These are phyloP conservation scores for Ceratoteleas bidentatus DNA, from an alignment of 1,140 invertebrate genomes.

Conservation along the genomic window DNA sequence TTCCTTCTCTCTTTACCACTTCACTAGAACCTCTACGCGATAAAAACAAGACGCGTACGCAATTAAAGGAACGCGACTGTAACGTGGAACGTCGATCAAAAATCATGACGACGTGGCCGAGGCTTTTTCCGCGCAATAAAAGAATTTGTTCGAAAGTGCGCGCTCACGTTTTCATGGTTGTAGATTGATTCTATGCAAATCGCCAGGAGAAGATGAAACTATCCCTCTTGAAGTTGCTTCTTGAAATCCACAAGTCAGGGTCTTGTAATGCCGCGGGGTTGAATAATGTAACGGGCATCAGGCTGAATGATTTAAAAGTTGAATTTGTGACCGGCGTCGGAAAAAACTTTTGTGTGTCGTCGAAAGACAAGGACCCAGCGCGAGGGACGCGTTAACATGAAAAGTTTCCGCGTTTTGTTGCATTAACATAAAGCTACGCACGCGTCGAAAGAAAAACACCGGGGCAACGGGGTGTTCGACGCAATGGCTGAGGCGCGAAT, in stretches of 20 bases:
- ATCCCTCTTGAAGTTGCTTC: conserved; percentile 43
- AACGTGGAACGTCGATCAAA: conserved; percentile 2
- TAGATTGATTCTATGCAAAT: conserved; percentile 53
- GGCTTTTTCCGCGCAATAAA: conserved; percentile 27
- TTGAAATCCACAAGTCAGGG: conserved; percentile 52
- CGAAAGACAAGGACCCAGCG: conserved; percentile 54
- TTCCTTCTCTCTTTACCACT: too few species aligned
- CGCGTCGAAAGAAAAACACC: conserved; percentile 58
- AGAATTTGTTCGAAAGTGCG: conserved; percentile 45
- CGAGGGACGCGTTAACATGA: conserved; percentile 73
- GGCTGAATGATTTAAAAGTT: conserved; percentile 79
- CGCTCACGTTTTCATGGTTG: conserved; percentile 32
- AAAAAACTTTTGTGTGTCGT: conserved; percentile 70
- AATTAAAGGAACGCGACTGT: not conserved
- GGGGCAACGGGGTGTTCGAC: not conserved
- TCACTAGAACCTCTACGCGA: not conserved
- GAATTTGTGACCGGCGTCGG: conserved; percentile 73
- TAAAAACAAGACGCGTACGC: not conserved
- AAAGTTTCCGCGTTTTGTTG: conserved; percentile 71
- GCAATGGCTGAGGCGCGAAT: conserved; percentile 22
- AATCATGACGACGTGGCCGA: conserved; percentile 12
- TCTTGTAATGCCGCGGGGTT: conserved; percentile 57
- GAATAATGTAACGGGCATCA: conserved; percentile 79
- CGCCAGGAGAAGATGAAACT: conserved; percentile 35
- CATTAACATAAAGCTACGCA: conserved; percentile 69